Conservation (phyloP, 2,113 vertebrate genomes). For the Cochlearius cochlearius region DNA sequence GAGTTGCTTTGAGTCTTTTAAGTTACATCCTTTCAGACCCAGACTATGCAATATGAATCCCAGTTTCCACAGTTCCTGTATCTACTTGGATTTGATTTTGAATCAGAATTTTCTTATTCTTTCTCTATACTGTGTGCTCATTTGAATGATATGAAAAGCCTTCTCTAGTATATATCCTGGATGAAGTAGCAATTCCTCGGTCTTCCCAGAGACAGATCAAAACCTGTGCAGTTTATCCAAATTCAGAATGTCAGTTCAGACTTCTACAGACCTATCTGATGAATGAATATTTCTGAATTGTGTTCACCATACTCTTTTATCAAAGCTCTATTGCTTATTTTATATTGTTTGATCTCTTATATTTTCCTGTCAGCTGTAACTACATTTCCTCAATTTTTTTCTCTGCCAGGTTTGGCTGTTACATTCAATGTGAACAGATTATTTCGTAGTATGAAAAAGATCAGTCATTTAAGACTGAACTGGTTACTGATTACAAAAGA, state of each 20-base stretch:
- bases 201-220: background rate
- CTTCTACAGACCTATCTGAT: background rate
- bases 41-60: background rate
- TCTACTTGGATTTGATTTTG: background rate
- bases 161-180: background rate
- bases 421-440: background rate
- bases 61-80: background rate
- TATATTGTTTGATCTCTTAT: background rate
- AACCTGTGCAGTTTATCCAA: background rate
- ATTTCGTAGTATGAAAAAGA: background rate
- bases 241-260: background rate
- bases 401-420: background rate
- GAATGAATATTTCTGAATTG: background rate
- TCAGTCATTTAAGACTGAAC: background rate
- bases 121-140: background rate
- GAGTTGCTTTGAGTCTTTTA: background rate
- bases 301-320: background rate
- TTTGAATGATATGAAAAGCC: background rate
- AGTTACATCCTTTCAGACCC: background rate
- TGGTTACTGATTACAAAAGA: background rate
- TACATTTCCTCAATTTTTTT: background rate
- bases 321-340: background rate
- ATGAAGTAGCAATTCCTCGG: background rate
- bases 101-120: background rate
- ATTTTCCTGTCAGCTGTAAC: constrained; percentile 3